These are phyloP conservation scores for Tortricodes alternella DNA, from an alignment of 2,888 invertebrate genomes.

Conservation along the genomic window DNA sequence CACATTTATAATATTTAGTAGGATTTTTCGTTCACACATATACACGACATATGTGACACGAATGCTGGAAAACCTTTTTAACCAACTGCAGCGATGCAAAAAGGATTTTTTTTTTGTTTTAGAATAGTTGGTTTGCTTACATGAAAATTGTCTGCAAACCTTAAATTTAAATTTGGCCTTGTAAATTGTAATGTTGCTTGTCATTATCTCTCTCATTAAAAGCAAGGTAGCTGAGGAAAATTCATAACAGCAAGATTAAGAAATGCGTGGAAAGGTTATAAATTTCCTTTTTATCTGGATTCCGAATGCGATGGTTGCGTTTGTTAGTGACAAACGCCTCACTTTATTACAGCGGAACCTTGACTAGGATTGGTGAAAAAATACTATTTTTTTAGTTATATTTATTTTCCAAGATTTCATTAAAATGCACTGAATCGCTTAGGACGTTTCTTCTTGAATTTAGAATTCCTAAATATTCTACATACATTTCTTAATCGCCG, in stretches of 20 bases:
- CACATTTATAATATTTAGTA: too few relatives aligned
- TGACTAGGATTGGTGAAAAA: constrained; percentile 65
- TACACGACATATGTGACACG: too few relatives aligned
- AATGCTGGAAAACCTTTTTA: too few relatives aligned
- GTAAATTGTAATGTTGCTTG: too few relatives aligned
- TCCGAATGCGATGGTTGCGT: constrained; percentile 63
- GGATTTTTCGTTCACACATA: too few relatives aligned
- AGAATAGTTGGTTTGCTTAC: too few relatives aligned
- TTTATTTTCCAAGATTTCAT: not conserved
- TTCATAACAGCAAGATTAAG: constrained; percentile 11
- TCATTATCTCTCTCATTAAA: constrained; percentile 5
- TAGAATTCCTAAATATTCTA: too few relatives aligned
- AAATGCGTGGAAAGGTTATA: constrained; percentile 51
- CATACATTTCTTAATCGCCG: too few relatives aligned
- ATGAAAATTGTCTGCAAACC: not conserved
- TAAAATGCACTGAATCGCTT: too few relatives aligned
- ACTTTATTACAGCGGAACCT: constrained; percentile 69
- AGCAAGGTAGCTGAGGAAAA: not conserved
- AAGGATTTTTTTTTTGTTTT: too few relatives aligned
- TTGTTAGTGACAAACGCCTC: constrained; percentile 72
- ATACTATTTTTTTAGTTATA: not conserved
- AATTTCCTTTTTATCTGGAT: constrained; percentile 73
- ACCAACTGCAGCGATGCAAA: too few relatives aligned
- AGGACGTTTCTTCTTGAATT: too few relatives aligned
- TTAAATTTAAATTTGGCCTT: not conserved